Evolutionary conservation across 1,140 invertebrate species (phyloP).

Genomic region (Hermetia illucens): DNA sequence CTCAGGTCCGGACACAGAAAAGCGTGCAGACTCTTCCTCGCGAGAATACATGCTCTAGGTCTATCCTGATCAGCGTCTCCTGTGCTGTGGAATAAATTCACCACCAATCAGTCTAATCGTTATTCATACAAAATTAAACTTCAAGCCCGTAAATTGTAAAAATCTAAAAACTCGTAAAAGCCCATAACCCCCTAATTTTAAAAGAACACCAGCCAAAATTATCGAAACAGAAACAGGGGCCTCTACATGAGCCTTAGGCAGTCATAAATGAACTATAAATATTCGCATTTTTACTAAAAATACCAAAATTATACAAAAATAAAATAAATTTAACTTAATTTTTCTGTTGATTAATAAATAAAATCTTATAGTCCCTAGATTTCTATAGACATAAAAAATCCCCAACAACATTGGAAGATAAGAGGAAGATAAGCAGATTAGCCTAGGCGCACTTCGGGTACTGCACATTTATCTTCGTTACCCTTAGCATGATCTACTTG

Average conservation of each 20-base stretch:
- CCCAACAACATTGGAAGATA: slow-evolving; percentile 39
- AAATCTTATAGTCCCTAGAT: slow-evolving; percentile 24
- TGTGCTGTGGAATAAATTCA: too few relatives aligned
- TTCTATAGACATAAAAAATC: slow-evolving; percentile 32
- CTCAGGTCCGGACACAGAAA: too few relatives aligned
- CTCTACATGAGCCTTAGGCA: slow-evolving; percentile 55
- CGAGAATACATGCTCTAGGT: too few relatives aligned
- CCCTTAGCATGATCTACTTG: too few relatives aligned
- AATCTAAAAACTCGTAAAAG: too few relatives aligned
- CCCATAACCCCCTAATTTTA: slow-evolving; percentile 51
- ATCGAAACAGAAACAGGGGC: slow-evolving; percentile 47
- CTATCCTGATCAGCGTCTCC: too few relatives aligned
- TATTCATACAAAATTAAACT: slow-evolving; percentile 31
- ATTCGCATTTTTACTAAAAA: slow-evolving; percentile 53
- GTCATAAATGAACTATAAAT: slow-evolving; percentile 47
- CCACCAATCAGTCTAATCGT: slow-evolving; percentile 35
- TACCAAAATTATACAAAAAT: slow-evolving; percentile 33
- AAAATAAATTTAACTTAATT: too few relatives aligned
- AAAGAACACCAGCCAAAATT: slow-evolving; percentile 48
- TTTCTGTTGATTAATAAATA: too few relatives aligned
- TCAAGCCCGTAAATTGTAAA: slow-evolving; percentile 20
- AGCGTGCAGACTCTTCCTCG: too few relatives aligned
- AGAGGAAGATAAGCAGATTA: too few relatives aligned
- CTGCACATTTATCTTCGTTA: too few relatives aligned
- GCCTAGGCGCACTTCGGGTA: too few relatives aligned